phyloP scores from a whole-genome alignment of 2,888 invertebrate genomes.

The Sinentomon sp. region DNA sequence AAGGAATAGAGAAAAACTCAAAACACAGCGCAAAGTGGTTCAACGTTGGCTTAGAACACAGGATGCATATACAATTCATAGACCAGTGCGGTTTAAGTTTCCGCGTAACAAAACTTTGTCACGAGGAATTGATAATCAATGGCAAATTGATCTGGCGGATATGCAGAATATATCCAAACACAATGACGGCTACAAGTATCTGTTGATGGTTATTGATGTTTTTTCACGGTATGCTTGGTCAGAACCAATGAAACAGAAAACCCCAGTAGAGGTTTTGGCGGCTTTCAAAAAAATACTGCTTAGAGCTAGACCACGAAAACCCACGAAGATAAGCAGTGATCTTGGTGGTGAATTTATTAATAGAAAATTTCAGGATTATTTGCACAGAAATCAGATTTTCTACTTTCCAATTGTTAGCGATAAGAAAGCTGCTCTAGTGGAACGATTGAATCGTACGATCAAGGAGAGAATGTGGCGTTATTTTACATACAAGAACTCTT shows the following conservation, averaged over 20 bases:
- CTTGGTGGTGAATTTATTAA: constrained; percentile 12
- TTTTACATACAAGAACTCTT: too few relatives aligned
- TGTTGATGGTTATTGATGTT: constrained; percentile 12
- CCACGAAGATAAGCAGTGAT: constrained; percentile 10
- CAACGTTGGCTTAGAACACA: too few relatives aligned
- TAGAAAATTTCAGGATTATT: constrained; percentile 4
- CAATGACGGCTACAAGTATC: constrained; percentile 9
- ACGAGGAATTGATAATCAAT: too few relatives aligned
- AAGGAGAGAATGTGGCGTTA: too few relatives aligned
- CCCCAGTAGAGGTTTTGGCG: constrained; percentile 1
- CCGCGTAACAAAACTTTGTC: too few relatives aligned
- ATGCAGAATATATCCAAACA: constrained; percentile 1
- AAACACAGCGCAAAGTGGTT: too few relatives aligned
- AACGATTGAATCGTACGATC: constrained; percentile 11
- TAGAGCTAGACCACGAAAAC: constrained; percentile 1
- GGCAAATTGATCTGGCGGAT: constrained; percentile 3
- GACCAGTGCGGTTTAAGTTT: too few relatives aligned
- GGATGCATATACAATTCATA: too few relatives aligned
- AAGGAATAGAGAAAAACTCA: too few relatives aligned
- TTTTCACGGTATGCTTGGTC: constrained; percentile 13
- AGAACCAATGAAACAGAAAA: constrained; percentile 10
- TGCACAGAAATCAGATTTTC: constrained; percentile 7
- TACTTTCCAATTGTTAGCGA: constrained; percentile 9
- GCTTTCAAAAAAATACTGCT: constrained; percentile 10
- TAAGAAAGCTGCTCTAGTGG: constrained; percentile 8